phyloP scores from a whole-genome alignment of 2,797 vertebrate genomes.

The Australoheros facetus region DNA sequence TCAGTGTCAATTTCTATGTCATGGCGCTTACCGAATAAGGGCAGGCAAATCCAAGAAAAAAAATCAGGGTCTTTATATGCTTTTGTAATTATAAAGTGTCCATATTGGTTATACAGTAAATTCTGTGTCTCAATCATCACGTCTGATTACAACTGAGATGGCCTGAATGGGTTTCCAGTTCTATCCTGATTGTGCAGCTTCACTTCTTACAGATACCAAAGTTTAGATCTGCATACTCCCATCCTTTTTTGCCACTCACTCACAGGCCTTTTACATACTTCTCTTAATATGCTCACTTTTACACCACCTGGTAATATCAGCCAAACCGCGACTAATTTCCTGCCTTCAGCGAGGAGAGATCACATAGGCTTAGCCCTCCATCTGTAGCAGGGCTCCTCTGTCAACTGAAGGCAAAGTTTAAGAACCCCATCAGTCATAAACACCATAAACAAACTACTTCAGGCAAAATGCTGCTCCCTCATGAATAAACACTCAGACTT shows the following conservation, averaged over 20 bases:
- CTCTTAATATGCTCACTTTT: conserved; percentile 53
- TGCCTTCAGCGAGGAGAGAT: conserved; percentile 66
- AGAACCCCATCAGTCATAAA: conserved; percentile 51
- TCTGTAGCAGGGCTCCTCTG: conserved; percentile 71
- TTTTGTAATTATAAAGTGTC: not conserved
- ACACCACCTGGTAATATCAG: conserved; percentile 71
- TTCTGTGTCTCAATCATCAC: not conserved
- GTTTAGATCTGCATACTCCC: conserved; percentile 15
- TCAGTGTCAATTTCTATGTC: no score
- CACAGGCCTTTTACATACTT: conserved; percentile 20
- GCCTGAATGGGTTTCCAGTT: not conserved
- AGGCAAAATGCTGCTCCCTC: conserved; percentile 1
- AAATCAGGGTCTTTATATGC: not conserved
- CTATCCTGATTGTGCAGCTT: not conserved
- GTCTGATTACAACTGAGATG: not conserved
- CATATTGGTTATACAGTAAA: no score
- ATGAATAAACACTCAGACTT: conserved; percentile 4
- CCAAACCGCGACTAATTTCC: conserved; percentile 67
- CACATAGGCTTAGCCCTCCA: conserved; percentile 76
- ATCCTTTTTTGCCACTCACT: not conserved
- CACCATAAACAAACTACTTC: conserved; percentile 21
- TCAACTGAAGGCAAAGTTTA: conserved; percentile 69
- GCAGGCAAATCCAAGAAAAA: not conserved
- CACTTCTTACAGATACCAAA: not conserved
- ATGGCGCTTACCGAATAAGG: not conserved